phyloP scores from a whole-genome alignment of 2,113 vertebrate genomes.

The Microtus pennsylvanicus region DNA sequence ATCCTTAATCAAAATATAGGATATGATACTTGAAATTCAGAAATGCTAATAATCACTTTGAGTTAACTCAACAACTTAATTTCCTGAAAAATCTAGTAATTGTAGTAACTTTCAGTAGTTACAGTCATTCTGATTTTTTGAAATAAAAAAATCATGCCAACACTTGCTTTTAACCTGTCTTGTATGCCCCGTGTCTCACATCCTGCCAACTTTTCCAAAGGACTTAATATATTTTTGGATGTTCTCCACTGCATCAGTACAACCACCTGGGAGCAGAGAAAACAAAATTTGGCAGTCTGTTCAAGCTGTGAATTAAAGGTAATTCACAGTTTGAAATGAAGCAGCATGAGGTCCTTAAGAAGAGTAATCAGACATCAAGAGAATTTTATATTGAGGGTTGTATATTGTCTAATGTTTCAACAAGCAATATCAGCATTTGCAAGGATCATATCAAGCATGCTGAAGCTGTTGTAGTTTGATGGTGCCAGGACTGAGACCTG shows the following conservation, averaged over 20 bases:
- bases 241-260: slow-evolving; percentile 82
- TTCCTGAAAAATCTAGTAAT: neutral
- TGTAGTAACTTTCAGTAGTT: neutral
- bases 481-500: slow-evolving; percentile 40
- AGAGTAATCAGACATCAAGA: slow-evolving; percentile 87
- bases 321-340: slow-evolving; percentile 87
- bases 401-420: slow-evolving; percentile 86
- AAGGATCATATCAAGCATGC: slow-evolving; percentile 75
- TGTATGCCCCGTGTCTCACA: slow-evolving; percentile 62
- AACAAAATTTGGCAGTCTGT: slow-evolving; percentile 85
- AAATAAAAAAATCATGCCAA: slow-evolving; percentile 47
- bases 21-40: slow-evolving; percentile 22
- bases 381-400: slow-evolving; percentile 82
- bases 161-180: slow-evolving; percentile 69
- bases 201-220: slow-evolving; percentile 78
- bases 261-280: slow-evolving; percentile 85
- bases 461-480: slow-evolving; percentile 74
- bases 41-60: slow-evolving; percentile 44
- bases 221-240: slow-evolving; percentile 84
- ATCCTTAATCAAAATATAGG: slow-evolving; percentile 49
- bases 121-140: slow-evolving; percentile 52
- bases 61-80: neutral
- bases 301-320: slow-evolving; percentile 88
- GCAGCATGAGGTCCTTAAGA: slow-evolving; percentile 85
- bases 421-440: slow-evolving; percentile 83